These are phyloP conservation scores for Hipparchia sbordonii DNA, from an alignment of 2,888 invertebrate species.

Conservation along the genomic window DNA sequence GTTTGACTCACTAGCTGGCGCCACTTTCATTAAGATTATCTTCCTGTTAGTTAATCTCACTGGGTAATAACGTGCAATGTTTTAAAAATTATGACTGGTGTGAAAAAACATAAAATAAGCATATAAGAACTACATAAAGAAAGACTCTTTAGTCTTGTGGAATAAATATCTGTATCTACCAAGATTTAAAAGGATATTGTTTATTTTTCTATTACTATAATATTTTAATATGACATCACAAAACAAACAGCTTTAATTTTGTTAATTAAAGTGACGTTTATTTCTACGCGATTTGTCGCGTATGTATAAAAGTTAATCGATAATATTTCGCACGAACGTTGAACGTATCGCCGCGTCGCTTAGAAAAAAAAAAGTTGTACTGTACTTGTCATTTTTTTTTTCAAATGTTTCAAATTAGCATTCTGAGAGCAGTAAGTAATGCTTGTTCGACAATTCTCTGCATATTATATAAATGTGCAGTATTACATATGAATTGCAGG, in stretches of 20 bases:
- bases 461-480: no score
- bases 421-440: background rate
- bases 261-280: background rate
- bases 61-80: background rate
- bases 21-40: background rate
- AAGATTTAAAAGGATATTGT: background rate
- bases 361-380: background rate
- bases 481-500: no score
- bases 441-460: no score
- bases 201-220: background rate
- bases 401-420: background rate
- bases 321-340: background rate
- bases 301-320: background rate
- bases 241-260: background rate
- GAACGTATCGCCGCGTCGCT: background rate
- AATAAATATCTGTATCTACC: background rate
- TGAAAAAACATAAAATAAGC: background rate
- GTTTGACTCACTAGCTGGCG: background rate
- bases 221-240: background rate
- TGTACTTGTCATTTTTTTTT: background rate
- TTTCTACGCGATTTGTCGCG: background rate
- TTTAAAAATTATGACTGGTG: background rate
- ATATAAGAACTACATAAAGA: background rate
- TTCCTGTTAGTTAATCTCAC: background rate
- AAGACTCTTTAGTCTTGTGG: background rate